Evolutionary conservation across 2,888 invertebrate genomes (phyloP).

Genomic region (Apomyelois bistriatella): DNA sequence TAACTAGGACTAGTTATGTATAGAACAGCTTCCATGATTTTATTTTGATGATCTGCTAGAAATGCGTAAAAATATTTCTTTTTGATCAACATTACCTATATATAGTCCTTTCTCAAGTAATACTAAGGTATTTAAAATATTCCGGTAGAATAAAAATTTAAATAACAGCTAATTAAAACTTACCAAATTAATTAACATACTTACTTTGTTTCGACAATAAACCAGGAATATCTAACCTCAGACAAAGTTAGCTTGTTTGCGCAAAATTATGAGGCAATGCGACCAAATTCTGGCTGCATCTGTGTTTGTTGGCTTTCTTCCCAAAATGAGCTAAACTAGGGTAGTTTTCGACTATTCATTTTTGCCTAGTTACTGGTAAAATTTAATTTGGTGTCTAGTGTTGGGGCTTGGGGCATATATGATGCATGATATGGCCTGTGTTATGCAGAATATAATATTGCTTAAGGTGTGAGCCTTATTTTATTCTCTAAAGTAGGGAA

Average conservation of each 20-base stretch:
- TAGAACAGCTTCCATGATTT: too few relatives aligned
- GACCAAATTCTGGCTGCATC: slow-evolving; percentile 1
- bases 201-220: neutral
- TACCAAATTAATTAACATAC: neutral
- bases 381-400: slow-evolving; percentile 14
- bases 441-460: too few relatives aligned
- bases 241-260: slow-evolving; percentile 7
- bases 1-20: too few relatives aligned
- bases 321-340: slow-evolving; percentile 9
- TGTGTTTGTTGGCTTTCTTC: slow-evolving; percentile 9
- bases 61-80: too few relatives aligned
- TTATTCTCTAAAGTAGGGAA: too few relatives aligned
- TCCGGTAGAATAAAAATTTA: too few relatives aligned
- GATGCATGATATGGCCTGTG: neutral
- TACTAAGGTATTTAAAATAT: too few relatives aligned
- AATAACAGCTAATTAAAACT: neutral
- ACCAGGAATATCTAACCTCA: neutral
- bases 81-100: too few relatives aligned
- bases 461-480: too few relatives aligned
- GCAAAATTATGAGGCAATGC: neutral
- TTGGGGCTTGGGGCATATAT: too few relatives aligned
- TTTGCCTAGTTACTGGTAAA: neutral
- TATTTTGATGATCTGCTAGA: too few relatives aligned
- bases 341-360: slow-evolving; percentile 11
- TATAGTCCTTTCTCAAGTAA: too few relatives aligned